Evolutionary conservation across 2,888 invertebrate genomes (phyloP), one percentile per base, ranked within the genome.

Genomic region (Anorthoa munda): DNA sequence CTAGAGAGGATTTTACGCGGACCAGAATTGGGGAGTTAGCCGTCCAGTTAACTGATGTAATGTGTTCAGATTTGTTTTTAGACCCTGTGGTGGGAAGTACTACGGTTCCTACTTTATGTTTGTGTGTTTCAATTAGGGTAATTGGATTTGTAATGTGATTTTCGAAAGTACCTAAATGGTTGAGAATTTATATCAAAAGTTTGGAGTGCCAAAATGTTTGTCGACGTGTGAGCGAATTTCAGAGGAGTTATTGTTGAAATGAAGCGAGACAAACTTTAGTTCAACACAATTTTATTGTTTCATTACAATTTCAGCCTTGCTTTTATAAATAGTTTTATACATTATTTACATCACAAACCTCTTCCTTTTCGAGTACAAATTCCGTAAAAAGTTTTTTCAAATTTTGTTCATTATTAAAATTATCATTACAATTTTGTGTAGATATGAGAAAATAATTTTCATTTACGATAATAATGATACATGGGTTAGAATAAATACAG

Each of bases 231-330:
- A 5, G 48, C 13, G 18, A 11, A 66, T 51, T n/a, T 58, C 39
- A n/a, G n/a, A 26, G 4, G 56, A 51, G 53, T 65, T 59, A 66
- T 26, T n/a, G 23, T 39, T n/a, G 23, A 69, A 56, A 81, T 81
- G 81, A 81, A 84, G 85, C 83, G 45, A 86, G 70, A 85, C 85
- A 83, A 81, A 61, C 2, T 69, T 90, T 88, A 87, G 91, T 94
- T 95, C 93, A 94, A 95, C 96, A 95, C 95, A 95, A 95, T 95
- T 96, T 96, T 95, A 96, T 95, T 96, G 95, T 96, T 94, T 95
- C 93, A 95, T 93, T 95, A 96, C 94, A 95, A 94, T 94, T 90
- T 96, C 96, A 96, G 96, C 96, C 96, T 96, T 96, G 95, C 95
- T 95, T 95, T 95, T 95, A 96, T 93, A 92, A 92, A 94, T 94